Base-by-base conservation (phyloP, 2,888 invertebrate species). In the Argynnis bischoffii region DNA sequence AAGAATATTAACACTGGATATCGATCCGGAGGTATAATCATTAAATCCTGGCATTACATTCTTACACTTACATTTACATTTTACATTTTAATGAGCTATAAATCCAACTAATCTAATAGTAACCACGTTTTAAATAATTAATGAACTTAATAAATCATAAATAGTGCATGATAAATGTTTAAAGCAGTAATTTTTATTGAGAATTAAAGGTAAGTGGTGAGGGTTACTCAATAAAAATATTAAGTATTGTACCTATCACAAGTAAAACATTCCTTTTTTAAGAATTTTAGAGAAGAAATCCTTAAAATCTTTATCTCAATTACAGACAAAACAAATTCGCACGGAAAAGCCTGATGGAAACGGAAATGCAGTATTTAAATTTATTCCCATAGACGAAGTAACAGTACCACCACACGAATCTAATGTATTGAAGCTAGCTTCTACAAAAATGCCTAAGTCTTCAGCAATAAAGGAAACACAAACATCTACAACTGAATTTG, bases 11-110 rank as follows among this genome's bases (percentile, higher is more conserved):
- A 94, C 94, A 85, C 87, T 94, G 86, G 93, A 94, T 87, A 93
- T 94, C 82, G 94, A 94, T 92, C 93, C 94, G 84, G 92, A 94
- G 94, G 94, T 94, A 93, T 93, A 89, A 83, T 85, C 75, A 86
- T 84, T 84, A 82, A 79, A 84, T 82, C 76, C 77, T 83, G 80
- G 74, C 67, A 72, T 66, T 69, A 59, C 68, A 67, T 64, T 70
- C 65, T 71, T 59, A 68, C 56, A 71, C 55, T 70, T 64, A 57
- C 48, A 53, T 47, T 26, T 26, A 26, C n/a, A 63, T 35, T 35
- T 35, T 56, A 64, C 64, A 56, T 61, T 69, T 51, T 69, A 61
- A 72, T 66, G 47, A 64, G 68, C 69, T 63, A 57, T 66, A 51
- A 66, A 55, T 65, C 61, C 55, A 16, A 69, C 70, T 67, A 70